Evolutionary conservation across 2,113 vertebrate species (phyloP).

Genomic region (Oenanthe melanoleuca): DNA sequence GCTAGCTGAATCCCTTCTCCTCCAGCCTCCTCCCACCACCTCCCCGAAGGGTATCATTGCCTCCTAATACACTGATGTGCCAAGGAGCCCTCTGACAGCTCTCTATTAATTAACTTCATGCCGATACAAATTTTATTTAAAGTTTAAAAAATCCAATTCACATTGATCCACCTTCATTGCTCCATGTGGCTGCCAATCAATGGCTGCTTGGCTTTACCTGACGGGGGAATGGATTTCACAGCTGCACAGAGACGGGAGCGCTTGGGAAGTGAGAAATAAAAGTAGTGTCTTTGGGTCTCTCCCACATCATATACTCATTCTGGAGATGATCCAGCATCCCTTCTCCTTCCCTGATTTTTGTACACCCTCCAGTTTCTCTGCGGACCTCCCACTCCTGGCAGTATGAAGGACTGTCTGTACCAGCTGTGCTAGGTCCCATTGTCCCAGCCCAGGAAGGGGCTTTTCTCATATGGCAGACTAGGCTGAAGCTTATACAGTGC

Average conservation of each 20-base stretch:
- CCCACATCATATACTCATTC: not conserved
- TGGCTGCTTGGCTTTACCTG: conserved; percentile 58
- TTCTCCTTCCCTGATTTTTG: not conserved
- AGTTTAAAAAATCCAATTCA: conserved; percentile 76
- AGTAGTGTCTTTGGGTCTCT: not conserved
- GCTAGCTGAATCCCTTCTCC: conserved; percentile 25
- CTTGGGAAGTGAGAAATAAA: not conserved
- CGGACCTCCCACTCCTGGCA: not conserved
- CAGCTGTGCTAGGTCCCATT: not conserved
- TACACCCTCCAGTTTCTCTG: not conserved
- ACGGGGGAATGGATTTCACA: not conserved
- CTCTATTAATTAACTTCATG: conserved; percentile 78
- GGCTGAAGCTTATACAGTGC: not conserved
- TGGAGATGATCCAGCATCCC: not conserved
- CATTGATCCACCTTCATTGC: conserved; percentile 72
- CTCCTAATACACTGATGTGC: conserved; percentile 57
- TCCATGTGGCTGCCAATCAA: conserved; percentile 67
- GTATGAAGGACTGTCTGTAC: not conserved
- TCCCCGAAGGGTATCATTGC: conserved; percentile 31
- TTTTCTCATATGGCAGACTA: not conserved
- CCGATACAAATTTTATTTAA: conserved; percentile 78
- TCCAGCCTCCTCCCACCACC: conserved; percentile 39
- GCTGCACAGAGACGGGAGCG: rapidly evolving
- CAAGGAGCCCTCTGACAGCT: conserved; percentile 70
- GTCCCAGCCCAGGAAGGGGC: not conserved